Conservation (phyloP, 2,113 vertebrate species). For the Vireo altiloquus region DNA sequence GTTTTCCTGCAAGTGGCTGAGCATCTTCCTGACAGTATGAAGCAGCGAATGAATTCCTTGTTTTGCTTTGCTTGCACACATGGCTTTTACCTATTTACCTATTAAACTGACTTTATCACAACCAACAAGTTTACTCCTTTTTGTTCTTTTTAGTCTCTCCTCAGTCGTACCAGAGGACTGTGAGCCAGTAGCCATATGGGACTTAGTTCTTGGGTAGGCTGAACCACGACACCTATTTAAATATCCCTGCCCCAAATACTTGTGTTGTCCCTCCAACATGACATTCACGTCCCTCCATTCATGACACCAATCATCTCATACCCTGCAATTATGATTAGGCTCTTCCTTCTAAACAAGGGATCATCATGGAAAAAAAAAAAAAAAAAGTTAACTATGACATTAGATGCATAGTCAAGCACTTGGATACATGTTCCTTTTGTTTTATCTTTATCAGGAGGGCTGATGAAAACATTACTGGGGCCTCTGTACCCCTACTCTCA, state of each 20-base stretch:
- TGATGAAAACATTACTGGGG: not conserved
- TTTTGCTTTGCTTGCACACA: not conserved
- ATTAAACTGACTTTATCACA: not conserved
- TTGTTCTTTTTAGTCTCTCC: not conserved
- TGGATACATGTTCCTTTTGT: not conserved
- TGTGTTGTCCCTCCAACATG: not conserved
- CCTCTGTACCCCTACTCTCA: not conserved
- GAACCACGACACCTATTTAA: not conserved
- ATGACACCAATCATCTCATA: not conserved
- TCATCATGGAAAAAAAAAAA: not conserved
- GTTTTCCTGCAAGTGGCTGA: not conserved
- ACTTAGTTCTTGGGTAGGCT: not conserved
- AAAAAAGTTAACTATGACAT: not conserved
- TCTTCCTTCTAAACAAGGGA: not conserved
- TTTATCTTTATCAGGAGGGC: not conserved
- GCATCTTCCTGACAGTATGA: not conserved
- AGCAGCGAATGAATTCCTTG: not conserved
- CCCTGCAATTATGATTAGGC: not conserved
- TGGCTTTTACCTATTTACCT: not conserved
- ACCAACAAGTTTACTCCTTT: not conserved
- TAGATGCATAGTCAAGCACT: not conserved
- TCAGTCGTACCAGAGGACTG: not conserved
- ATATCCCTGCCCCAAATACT: not conserved
- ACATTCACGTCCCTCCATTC: not conserved
- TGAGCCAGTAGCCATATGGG: rapidly evolving